Evolutionary conservation across 2,888 invertebrate species (phyloP).

Genomic region (Seladonia tumulorum): DNA sequence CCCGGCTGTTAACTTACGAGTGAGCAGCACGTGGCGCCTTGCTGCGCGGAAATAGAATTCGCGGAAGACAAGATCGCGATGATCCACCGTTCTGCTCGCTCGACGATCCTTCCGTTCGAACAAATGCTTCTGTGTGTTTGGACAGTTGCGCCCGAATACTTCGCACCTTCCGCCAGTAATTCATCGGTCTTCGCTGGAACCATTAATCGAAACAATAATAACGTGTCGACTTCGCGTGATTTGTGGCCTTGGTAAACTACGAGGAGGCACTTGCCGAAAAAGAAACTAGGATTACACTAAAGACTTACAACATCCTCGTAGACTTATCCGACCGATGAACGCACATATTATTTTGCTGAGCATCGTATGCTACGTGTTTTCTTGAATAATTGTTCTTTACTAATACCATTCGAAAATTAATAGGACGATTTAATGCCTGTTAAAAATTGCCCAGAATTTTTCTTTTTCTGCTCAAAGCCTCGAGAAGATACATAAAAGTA

Average conservation of each 20-base stretch:
- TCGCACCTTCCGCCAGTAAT: constrained; percentile 30
- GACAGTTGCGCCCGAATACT: constrained; percentile 48
- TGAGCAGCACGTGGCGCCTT: constrained; percentile 40
- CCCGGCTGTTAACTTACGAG: constrained; percentile 49
- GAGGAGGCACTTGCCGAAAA: background rate
- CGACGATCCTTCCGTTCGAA: constrained; percentile 31
- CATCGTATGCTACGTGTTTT: background rate
- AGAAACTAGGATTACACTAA: background rate
- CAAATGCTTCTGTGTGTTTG: constrained; percentile 38
- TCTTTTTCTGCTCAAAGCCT: no score
- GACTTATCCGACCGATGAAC: background rate
- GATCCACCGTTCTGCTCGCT: constrained; percentile 36
- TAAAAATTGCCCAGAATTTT: no score
- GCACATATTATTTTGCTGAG: background rate
- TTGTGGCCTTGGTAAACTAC: background rate
- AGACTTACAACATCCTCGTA: background rate
- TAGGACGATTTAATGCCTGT: no score
- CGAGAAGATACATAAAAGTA: no score
- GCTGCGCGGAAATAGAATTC: constrained; percentile 61
- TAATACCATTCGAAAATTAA: background rate
- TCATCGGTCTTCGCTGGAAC: constrained; percentile 23
- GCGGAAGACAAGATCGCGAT: constrained; percentile 52
- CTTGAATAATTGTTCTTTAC: background rate
- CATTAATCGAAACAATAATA: constrained; percentile 28
- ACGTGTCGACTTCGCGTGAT: background rate